A percentile compares a stretch with the other conserved stretches of the same genome.
phyloP scores from a whole-genome alignment of 2,797 vertebrate genomes.

The Babyrousa celebensis region DNA sequence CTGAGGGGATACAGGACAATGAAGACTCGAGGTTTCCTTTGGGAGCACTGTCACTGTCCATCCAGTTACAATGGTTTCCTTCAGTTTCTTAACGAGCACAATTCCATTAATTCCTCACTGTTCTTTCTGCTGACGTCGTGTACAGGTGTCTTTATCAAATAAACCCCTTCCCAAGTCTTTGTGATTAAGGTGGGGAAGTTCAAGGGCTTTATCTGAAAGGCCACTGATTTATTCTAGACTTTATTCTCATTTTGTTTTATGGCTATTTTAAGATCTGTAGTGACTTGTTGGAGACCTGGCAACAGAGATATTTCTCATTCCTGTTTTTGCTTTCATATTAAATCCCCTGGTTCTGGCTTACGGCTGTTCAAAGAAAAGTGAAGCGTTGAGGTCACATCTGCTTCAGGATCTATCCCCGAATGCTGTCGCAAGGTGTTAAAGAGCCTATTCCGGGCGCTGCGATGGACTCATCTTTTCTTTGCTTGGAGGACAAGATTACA shows the following conservation, averaged over 20 bases:
- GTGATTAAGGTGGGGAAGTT: neutral
- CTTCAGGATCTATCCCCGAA: constrained; percentile 59
- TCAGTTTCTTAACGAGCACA: neutral
- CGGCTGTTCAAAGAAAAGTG: constrained; percentile 28
- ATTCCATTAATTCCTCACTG: neutral
- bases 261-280: neutral
- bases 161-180: neutral
- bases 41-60: neutral
- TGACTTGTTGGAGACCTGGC: neutral
- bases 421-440: constrained; percentile 11
- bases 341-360: constrained; percentile 44
- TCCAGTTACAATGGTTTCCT: constrained; percentile 14
- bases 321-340: constrained; percentile 53
- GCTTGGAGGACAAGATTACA: constrained; percentile 63
- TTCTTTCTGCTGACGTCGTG: constrained; percentile 30
- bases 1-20: neutral
- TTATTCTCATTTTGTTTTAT: constrained; percentile 40
- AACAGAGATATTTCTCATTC: neutral
- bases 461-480: constrained; percentile 59
- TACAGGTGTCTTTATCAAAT: neutral
- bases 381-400: constrained; percentile 45
- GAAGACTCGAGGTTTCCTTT: neutral
- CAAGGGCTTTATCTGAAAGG: constrained; percentile 6
- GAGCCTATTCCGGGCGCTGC: neutral
- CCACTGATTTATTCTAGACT: neutral